A percentile compares a stretch with the other conserved stretches of the same genome.
phyloP scores from a whole-genome alignment of 2,113 vertebrate genomes.

The Hoplias malabaricus region DNA sequence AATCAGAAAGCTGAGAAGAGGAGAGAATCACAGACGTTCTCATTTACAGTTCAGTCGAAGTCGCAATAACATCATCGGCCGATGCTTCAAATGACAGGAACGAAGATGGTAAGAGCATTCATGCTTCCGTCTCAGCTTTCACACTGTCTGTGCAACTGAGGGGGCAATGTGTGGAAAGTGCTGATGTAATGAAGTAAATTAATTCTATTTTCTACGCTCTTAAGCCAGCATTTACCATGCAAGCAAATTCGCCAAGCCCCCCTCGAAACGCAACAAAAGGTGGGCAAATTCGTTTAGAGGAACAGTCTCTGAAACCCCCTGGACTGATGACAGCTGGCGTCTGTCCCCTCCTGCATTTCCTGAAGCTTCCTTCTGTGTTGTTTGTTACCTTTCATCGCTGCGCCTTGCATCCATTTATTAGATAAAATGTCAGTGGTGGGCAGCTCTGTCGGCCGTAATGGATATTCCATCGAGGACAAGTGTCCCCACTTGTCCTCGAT shows the following conservation, averaged over 20 bases:
- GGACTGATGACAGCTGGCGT: slow-evolving; percentile 78
- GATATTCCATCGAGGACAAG: slow-evolving; percentile 73
- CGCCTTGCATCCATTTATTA: slow-evolving; percentile 75
- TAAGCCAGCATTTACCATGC: slow-evolving; percentile 59
- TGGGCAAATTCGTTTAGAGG: slow-evolving; percentile 79
- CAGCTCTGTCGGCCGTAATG: slow-evolving; percentile 75
- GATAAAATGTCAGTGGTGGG: slow-evolving; percentile 78
- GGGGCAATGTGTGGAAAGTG: slow-evolving; percentile 76
- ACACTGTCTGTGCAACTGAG: not conserved
- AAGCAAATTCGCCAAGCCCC: slow-evolving; percentile 57
- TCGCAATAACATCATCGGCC: not conserved
- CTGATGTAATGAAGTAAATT: slow-evolving; percentile 86
- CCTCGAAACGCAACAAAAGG: slow-evolving; percentile 73
- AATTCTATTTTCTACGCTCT: slow-evolving; percentile 79
- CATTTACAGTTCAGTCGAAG: not conserved
- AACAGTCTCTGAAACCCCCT: slow-evolving; percentile 66
- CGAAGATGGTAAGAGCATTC: not conserved
- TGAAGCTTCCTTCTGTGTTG: slow-evolving; percentile 63
- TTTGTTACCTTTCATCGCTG: slow-evolving; percentile 67
- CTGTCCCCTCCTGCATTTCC: slow-evolving; percentile 63
- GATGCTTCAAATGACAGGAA: not conserved
- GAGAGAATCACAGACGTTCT: not conserved
- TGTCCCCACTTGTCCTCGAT: slow-evolving; percentile 64
- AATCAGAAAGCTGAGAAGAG: slow-evolving; percentile 80
- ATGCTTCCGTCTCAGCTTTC: not conserved